Conservation (phyloP, 2,888 invertebrate species). For the Ormyrus pomaceus region DNA sequence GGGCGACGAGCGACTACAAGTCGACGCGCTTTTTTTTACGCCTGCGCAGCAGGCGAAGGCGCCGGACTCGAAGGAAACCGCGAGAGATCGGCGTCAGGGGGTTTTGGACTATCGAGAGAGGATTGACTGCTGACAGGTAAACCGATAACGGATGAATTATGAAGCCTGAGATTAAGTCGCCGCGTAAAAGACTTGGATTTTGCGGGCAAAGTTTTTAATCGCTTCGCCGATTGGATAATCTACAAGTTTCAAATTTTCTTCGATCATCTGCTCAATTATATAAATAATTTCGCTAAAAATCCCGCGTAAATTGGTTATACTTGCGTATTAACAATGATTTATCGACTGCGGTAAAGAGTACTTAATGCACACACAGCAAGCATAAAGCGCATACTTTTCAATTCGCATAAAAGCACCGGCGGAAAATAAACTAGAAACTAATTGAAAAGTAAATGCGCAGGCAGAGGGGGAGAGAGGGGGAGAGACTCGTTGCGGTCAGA, state of each 20-base stretch:
- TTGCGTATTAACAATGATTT: constrained; percentile 11
- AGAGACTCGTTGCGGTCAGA: not conserved
- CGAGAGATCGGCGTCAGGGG: not conserved
- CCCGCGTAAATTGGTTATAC: not conserved
- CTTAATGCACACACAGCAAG: no score
- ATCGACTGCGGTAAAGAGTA: not conserved
- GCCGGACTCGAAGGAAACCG: not conserved
- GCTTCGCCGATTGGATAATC: no score
- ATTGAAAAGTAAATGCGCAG: not conserved
- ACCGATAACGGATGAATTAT: constrained; percentile 32
- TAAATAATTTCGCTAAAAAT: no score
- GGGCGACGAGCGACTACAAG: not conserved
- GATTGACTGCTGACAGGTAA: constrained; percentile 26
- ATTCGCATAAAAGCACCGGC: no score
- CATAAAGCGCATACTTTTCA: no score
- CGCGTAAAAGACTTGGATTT: no score
- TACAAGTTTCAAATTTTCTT: no score
- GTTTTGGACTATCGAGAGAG: constrained; percentile 6
- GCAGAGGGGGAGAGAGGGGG: no score
- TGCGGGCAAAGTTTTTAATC: no score
- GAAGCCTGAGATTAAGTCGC: not conserved
- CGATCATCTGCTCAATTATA: no score
- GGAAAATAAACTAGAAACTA: no score
- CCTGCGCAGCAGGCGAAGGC: not conserved
- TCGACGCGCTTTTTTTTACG: not conserved